Evolutionary conservation across 2,888 invertebrate genomes (phyloP).

Genomic region (Eupithecia tripunctaria): DNA sequence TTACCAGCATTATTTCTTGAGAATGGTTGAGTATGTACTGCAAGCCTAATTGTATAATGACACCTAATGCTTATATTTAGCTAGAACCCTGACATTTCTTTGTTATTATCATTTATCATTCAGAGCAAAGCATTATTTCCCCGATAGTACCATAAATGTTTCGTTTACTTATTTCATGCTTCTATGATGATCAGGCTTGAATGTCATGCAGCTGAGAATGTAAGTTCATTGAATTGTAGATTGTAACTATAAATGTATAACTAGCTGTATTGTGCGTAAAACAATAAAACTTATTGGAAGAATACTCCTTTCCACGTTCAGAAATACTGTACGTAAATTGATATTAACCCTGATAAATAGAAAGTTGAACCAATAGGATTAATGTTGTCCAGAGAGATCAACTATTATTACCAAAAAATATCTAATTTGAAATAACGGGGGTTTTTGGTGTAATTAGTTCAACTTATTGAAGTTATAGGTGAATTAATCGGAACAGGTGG

Average conservation of each 20-base stretch:
- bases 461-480: too few relatives aligned
- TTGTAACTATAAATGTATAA: too few relatives aligned
- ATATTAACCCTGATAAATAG: too few relatives aligned
- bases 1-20: background rate
- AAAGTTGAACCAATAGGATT: too few relatives aligned
- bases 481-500: too few relatives aligned
- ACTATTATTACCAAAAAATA: too few relatives aligned
- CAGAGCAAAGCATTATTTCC: conserved; percentile 12
- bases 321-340: background rate
- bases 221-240: conserved; percentile 29
- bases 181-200: conserved; percentile 45
- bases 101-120: background rate
- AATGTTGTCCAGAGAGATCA: too few relatives aligned
- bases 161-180: conserved; percentile 47
- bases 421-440: too few relatives aligned
- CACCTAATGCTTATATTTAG: background rate
- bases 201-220: conserved; percentile 37
- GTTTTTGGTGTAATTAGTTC: too few relatives aligned
- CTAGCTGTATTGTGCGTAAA: background rate
- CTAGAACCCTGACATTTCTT: background rate
- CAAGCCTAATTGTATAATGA: background rate
- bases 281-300: background rate
- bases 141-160: conserved; percentile 34
- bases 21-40: background rate
- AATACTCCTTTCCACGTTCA: background rate